phyloP scores from a whole-genome alignment of 2,113 vertebrate species.

The Octodon degus region DNA sequence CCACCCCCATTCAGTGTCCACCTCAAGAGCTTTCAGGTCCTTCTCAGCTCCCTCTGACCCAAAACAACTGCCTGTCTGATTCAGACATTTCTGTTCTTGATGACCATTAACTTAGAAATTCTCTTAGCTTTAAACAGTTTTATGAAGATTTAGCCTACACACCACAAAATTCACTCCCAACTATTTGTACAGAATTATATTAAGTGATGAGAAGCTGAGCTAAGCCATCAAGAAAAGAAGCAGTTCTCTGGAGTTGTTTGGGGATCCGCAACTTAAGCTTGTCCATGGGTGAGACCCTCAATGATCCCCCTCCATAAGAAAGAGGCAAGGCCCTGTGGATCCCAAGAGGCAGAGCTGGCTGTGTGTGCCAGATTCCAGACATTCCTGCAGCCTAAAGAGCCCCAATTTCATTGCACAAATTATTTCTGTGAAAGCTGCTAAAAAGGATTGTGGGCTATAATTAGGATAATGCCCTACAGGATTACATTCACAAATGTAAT shows the following conservation, averaged over 20 bases:
- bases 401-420: conserved; percentile 84
- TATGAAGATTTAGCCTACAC: conserved; percentile 1
- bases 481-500: conserved; percentile 87
- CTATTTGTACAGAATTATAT: background rate
- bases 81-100: background rate
- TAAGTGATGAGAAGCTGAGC: background rate
- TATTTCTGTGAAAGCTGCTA: conserved; percentile 86
- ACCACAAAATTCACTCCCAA: conserved; percentile 18
- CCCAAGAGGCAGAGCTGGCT: background rate
- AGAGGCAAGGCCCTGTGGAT: background rate
- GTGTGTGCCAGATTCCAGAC: conserved; percentile 52
- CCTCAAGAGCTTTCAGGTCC: background rate
- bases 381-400: conserved; percentile 76
- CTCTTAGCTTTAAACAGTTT: conserved; percentile 45
- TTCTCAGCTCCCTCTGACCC: background rate
- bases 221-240: background rate
- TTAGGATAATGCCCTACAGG: conserved; percentile 87
- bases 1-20: background rate
- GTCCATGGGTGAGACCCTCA: background rate
- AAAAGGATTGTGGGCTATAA: conserved; percentile 87
- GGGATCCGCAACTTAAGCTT: background rate
- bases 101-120: conserved; percentile 49
- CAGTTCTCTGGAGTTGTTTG: background rate
- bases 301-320: background rate
- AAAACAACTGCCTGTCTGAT: background rate